A percentile compares a stretch with the other conserved stretches of the same genome.
Conservation (phyloP, 1,140 invertebrate genomes). For the Euura lappo region DNA sequence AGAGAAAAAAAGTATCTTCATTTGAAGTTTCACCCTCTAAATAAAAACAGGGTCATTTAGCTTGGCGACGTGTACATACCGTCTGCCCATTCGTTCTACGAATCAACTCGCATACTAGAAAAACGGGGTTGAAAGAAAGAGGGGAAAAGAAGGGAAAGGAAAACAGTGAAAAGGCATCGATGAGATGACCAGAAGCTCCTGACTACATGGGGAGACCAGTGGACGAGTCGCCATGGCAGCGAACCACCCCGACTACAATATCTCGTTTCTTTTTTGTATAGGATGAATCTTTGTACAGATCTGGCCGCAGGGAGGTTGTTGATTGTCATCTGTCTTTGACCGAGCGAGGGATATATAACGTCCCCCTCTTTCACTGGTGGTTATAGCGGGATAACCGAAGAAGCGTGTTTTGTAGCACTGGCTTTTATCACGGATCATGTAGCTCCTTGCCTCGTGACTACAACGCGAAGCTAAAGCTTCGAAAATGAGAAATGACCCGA, state of each 20-base stretch:
- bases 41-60: no score
- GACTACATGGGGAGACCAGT: background rate
- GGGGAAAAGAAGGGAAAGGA: background rate
- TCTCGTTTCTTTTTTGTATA: background rate
- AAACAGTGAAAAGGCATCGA: background rate
- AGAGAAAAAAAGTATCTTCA: no score
- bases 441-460: background rate
- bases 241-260: background rate
- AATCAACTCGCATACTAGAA: no score
- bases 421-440: background rate
- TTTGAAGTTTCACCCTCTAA: no score
- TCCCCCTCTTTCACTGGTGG: background rate
- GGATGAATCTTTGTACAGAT: background rate
- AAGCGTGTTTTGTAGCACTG: background rate
- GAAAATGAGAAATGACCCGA: background rate
- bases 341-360: background rate
- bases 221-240: slow-evolving; percentile 1
- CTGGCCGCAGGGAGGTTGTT: background rate
- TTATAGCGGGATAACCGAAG: background rate
- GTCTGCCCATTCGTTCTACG: no score
- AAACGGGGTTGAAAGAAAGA: background rate
- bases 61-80: no score
- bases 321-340: slow-evolving; percentile 7
- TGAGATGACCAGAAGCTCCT: no score
- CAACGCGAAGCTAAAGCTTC: background rate